Base-by-base conservation (phyloP, 2,113 vertebrate species). In the Protobothrops mucrosquamatus region DNA sequence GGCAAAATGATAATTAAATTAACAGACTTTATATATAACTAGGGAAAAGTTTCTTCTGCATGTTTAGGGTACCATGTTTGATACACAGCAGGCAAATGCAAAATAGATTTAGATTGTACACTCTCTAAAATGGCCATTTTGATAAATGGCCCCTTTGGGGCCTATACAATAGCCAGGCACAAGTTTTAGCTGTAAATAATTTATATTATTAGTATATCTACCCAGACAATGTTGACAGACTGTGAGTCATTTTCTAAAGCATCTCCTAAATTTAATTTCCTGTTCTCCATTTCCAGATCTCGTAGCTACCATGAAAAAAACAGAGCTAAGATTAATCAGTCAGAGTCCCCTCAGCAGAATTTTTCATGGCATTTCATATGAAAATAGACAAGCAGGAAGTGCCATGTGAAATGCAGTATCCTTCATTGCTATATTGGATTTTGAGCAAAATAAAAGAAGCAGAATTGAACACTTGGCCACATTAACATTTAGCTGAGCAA, bases 341-440 rank as follows among this genome's bases (percentile, higher is more conserved):
- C 34, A 43, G 22, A 34, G 24, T 88, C 29, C 43, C 48, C 4
- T 39, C 64, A 88, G 59, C 59, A 88, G 55, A 88, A 55, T 74
- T 88, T 92, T 92, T 92, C 69, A 74, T 92, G 51, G 12, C n/a
- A 92, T 92, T 88, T 88, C 11, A 43, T 92, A 92, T 92, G 87
- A 92, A 61, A 88, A 92, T 64, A 88, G 91, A 88, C 88, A 64
- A 92, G 23, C 22, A 74, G 87, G 87, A 88, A 74, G 59, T 69
- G n/a, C 23, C 23, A 43, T 22, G 91, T 61, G 39, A n/a, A 88
- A 69, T 46, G 52, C 22, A 18, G 15, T 20, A 88, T 64, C 46
- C 14, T 74, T 74, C 34, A n/a, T 88, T 74, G 46, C 52, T 85
- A 20, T 74, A 74, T 92, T 64, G 52, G 22, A 88, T 92, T 92